Base-by-base conservation (phyloP, 1,140 invertebrate genomes). In the Caenorhabditis brenneri region DNA sequence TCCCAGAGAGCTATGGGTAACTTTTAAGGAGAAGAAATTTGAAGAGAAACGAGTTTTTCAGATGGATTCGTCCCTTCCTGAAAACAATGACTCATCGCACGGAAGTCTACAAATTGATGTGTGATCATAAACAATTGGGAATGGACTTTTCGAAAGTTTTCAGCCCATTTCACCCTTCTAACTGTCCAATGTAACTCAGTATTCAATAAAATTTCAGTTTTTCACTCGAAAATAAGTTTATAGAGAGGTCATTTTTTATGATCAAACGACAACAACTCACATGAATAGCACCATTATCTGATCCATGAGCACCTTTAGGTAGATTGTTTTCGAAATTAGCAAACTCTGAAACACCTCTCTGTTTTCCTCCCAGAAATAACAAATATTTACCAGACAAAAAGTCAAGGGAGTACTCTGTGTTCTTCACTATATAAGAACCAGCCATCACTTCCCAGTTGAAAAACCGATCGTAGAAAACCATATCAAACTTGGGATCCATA, bases 361-460 rank as follows among this genome's bases (percentile, higher is more conserved):
- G 6, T 2, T 4, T n/a, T 4, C 15, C 22, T 0, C 15, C 19
- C 7, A 51, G 49, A 51, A n/a, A 7, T 51, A n/a, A n/a, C 19
- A 2, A n/a, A n/a, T n/a, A n/a, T n/a, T 51, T 16, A 78, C 60
- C 81, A 24, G 83, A 79, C 16, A 86, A 39, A 81, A 85, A 86
- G 10, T 49, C 33, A 29, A 48, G 42, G 16, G 85, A 15, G 15
- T 27, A 79, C 9, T 22, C 16, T 22, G 85, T 48, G 51, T 86
- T 86, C 42, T 81, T 86, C 1, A 55, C 85, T 6, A 86, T 33
- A 81, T 86, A 86, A 16, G 53, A 78, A 1, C 85, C 85, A 53
- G 82, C 84, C 19, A 69, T 55, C 16, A 86, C 36, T 82, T 86
- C 85, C 84, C 79, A 55, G 60, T 86, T 80, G 31, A 42, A 86